Evolutionary conservation across 92 coral and sea anemone genomes (phyloP).

Genomic region (Actinostola sp.): DNA sequence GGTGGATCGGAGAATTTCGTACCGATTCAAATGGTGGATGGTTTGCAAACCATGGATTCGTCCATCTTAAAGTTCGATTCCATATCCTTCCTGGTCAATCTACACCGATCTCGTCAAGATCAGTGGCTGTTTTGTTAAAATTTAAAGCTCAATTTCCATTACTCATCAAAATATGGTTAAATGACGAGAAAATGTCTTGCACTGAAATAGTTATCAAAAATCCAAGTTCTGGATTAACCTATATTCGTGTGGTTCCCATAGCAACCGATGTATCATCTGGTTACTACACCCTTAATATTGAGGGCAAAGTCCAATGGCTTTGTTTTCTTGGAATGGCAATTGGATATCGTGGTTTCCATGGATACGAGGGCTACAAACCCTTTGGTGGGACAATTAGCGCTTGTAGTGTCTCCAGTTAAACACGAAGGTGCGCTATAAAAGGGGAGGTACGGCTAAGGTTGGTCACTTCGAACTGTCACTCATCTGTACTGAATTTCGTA

Average conservation of each 20-base stretch:
- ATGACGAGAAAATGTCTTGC: conserved; percentile 16
- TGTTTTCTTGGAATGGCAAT: conserved; percentile 32
- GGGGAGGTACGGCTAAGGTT: too few species aligned
- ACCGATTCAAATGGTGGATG: conserved; percentile 80
- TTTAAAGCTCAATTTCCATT: conserved; percentile 16
- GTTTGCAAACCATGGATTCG: conserved; percentile 33
- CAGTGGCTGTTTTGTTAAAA: conserved; percentile 40
- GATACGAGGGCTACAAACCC: conserved; percentile 25
- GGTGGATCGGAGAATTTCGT: conserved; percentile 5
- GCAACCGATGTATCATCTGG: conserved; percentile 40
- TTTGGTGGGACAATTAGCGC: conserved; percentile 24
- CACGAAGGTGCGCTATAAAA: too few species aligned
- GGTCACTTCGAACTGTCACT: too few species aligned
- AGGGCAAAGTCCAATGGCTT: conserved; percentile 16
- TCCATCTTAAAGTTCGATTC: conserved; percentile 41
- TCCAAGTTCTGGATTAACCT: conserved; percentile 1
- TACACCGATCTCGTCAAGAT: neutral
- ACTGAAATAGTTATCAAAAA: conserved; percentile 14
- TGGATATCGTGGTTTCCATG: conserved; percentile 29
- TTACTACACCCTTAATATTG: conserved; percentile 24
- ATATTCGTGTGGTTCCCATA: conserved; percentile 42
- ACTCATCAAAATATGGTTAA: conserved; percentile 24
- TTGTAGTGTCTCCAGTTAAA: conserved; percentile 7
- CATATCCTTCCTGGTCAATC: conserved; percentile 27
- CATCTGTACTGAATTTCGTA: too few species aligned